Evolutionary conservation across 1,140 invertebrate species (phyloP), one percentile per base, ranked within the genome.

Genomic region (Phortica variegata): DNA sequence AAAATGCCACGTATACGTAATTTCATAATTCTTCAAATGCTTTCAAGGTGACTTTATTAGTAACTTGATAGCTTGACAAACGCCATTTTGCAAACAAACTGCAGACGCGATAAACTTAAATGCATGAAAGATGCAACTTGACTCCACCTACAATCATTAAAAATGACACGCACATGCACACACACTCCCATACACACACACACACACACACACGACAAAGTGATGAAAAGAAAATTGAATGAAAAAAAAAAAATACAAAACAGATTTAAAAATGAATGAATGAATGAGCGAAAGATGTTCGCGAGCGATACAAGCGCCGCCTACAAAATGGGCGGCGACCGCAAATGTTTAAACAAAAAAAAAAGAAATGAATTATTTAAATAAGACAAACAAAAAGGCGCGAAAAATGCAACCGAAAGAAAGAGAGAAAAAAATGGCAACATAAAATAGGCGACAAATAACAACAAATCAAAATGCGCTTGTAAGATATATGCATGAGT

Each of bases 401-500:
- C 20, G 20, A 42, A 10, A 42, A 21, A 42, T 3, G 26, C 13
- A 23, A 42, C n/a, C n/a, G 20, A 23, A 20, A 20, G 40, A 42
- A 42, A 42, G 8, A 13, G 17, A 29, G 8, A 42, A 17, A 42
- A 29, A 23, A 42, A 40, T 3, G 19, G 7, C 12, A 4, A 40
- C n/a, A 6, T n/a, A 58, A 60, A 58, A 51, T 49, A 42, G 52
- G 59, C 63, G 57, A 50, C 56, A 46, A 43, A 61, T 53, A 54
- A 39, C 15, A 39, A 39, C 69, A 69, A 39, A 59, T 59, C 56
- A 58, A 32, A 58, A 56, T 52, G 41, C 52, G 44, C 41, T 38
- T 46, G 5, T 17, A 38, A 40, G 19, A 26, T 39, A 49, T 40
- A 32, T 45, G 49, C 34, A 38, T 47, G 18, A 17, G 23, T 17